These are phyloP conservation scores for Netelia virgata DNA, from an alignment of 2,888 invertebrate genomes.

Conservation along the genomic window DNA sequence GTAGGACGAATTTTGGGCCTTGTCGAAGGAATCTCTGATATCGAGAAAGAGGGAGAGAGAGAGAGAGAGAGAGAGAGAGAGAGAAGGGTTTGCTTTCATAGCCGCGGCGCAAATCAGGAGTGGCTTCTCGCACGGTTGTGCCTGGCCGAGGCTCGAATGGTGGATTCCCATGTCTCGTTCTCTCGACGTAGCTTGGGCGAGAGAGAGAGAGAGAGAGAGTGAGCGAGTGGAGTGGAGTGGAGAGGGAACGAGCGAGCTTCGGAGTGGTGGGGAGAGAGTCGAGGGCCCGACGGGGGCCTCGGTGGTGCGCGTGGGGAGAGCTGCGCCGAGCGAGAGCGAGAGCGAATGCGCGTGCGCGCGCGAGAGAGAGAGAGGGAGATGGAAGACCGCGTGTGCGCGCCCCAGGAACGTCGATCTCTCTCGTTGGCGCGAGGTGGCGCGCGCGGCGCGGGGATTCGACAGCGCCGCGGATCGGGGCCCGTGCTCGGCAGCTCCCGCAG, in stretches of 20 bases:
- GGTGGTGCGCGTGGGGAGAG: constrained; percentile 50
- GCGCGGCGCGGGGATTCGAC: constrained; percentile 82
- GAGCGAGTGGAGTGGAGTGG: constrained; percentile 40
- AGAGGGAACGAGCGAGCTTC: constrained; percentile 47
- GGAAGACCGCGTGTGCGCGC: constrained; percentile 70
- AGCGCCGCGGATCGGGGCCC: constrained; percentile 78
- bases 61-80: constrained; percentile 38
- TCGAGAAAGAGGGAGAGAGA: constrained; percentile 46
- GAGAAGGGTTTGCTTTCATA: constrained; percentile 46
- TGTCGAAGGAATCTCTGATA: not conserved
- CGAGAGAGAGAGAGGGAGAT: constrained; percentile 17
- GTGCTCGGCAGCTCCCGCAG: constrained; percentile 79
- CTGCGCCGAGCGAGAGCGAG: constrained; percentile 18
- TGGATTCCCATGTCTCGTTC: constrained; percentile 47
- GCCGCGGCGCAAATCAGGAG: constrained; percentile 71
- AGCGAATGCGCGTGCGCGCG: constrained; percentile 17
- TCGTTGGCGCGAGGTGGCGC: constrained; percentile 81
- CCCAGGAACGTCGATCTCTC: constrained; percentile 68
- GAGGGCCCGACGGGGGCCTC: constrained; percentile 52
- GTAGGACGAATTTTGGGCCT: too few relatives aligned
- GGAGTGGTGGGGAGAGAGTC: constrained; percentile 53
- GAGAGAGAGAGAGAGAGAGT: constrained; percentile 55
- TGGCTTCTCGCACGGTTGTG: constrained; percentile 71
- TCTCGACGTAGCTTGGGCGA: constrained; percentile 50
- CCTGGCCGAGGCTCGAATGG: constrained; percentile 63